phyloP scores from a whole-genome alignment of 2,797 vertebrate genomes.

The Spinibarbus caldwelli region DNA sequence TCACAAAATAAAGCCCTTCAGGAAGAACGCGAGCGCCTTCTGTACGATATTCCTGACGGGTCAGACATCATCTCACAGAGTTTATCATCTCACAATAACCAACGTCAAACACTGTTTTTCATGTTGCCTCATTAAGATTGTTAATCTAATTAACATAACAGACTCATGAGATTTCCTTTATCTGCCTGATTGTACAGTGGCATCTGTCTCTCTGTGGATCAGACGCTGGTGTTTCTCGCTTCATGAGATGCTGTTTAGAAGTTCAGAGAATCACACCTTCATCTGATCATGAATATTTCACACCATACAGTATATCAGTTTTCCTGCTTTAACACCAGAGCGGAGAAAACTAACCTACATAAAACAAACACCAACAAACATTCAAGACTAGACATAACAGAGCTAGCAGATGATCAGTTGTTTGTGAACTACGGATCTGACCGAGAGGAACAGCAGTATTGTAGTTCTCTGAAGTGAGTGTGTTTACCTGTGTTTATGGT shows the following conservation, averaged over 20 bases:
- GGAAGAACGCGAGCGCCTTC: background rate
- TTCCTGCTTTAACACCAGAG: background rate
- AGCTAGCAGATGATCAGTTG: background rate
- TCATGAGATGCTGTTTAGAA: no score
- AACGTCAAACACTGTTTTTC: background rate
- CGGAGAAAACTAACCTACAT: background rate
- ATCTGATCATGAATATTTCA: background rate
- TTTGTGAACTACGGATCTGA: background rate
- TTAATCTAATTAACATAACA: conserved; percentile 1
- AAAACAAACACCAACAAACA: background rate
- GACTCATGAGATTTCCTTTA: background rate
- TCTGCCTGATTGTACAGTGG: background rate
- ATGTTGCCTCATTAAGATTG: background rate
- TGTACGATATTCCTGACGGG: background rate
- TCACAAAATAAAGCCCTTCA: background rate
- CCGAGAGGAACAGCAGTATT: background rate
- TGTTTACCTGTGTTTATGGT: conserved; percentile 28
- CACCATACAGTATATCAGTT: background rate
- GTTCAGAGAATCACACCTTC: background rate
- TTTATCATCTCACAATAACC: background rate
- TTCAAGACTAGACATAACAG: background rate
- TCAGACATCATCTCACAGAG: background rate
- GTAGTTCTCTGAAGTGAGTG: background rate
- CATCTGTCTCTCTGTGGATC: background rate
- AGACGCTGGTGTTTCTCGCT: background rate